Conservation (phyloP, 2,888 invertebrate genomes). For the Erebia palarica region DNA sequence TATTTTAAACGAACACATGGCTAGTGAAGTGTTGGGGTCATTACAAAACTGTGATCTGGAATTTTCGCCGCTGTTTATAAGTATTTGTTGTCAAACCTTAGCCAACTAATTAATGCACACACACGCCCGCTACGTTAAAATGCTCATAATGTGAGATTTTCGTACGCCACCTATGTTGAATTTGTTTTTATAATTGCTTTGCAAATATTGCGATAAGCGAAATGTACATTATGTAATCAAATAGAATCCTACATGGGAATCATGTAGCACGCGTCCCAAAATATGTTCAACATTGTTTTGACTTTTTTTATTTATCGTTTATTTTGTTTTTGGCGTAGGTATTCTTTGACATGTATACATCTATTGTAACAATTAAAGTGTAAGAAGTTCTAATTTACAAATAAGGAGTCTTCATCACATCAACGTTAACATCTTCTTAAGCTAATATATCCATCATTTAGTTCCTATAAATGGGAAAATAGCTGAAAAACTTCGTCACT, state of each 20-base stretch:
- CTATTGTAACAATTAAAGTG: not conserved
- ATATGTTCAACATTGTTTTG: conserved; percentile 37
- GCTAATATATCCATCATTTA: too few species aligned
- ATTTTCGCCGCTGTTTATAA: conserved; percentile 56
- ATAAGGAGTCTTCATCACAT: too few species aligned
- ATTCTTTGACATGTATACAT: not conserved
- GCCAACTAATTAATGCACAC: conserved; percentile 71
- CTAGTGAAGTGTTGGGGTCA: conserved; percentile 43
- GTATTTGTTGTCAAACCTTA: conserved; percentile 57
- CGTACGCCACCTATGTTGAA: conserved; percentile 55
- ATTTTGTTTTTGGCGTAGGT: conserved; percentile 14
- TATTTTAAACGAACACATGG: conserved; percentile 41
- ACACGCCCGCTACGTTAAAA: conserved; percentile 58
- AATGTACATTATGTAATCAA: conserved; percentile 48
- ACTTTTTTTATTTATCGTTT: conserved; percentile 31
- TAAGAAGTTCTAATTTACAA: not conserved
- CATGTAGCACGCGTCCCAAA: conserved; percentile 36
- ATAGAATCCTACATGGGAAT: conserved; percentile 37
- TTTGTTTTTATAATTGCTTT: conserved; percentile 65
- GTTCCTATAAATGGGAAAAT: too few species aligned
- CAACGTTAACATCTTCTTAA: too few species aligned
- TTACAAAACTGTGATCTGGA: conserved; percentile 54
- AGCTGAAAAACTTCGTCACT: too few species aligned
- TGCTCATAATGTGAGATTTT: conserved; percentile 60
- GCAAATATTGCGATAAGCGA: conserved; percentile 58